These are phyloP conservation scores for Struthidea cinerea DNA, from an alignment of 2,113 vertebrate genomes.

Conservation along the genomic window DNA sequence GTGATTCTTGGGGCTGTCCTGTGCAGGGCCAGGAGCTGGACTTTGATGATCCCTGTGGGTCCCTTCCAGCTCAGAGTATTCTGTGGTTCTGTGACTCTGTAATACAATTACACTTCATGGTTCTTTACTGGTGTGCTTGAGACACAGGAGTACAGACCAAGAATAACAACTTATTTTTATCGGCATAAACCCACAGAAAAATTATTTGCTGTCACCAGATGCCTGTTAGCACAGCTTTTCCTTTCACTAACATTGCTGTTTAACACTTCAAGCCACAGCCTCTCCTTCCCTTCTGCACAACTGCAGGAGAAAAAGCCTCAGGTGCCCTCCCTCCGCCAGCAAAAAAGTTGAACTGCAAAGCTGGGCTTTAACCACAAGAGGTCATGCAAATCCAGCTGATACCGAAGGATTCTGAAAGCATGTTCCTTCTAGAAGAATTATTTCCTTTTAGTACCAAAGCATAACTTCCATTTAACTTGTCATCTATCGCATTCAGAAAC, in stretches of 20 bases:
- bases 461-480: neutral
- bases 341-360: neutral
- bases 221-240: neutral
- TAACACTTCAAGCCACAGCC: neutral
- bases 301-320: neutral
- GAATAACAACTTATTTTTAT: neutral
- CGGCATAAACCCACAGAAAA: neutral
- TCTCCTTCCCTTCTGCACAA: neutral
- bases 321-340: rapidly evolving
- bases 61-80: neutral
- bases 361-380: neutral
- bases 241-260: neutral
- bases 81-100: neutral
- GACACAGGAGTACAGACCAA: neutral
- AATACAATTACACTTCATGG: neutral
- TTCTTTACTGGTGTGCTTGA: neutral
- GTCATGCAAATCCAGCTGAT: neutral
- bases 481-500: neutral
- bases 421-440: rapidly evolving
- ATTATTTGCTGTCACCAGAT: neutral
- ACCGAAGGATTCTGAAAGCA: rapidly evolving
- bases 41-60: neutral
- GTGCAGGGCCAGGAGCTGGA: neutral
- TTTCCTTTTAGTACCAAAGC: neutral
- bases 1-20: neutral